phyloP scores from a whole-genome alignment of 2,888 invertebrate genomes.

The Phortica okadai region DNA sequence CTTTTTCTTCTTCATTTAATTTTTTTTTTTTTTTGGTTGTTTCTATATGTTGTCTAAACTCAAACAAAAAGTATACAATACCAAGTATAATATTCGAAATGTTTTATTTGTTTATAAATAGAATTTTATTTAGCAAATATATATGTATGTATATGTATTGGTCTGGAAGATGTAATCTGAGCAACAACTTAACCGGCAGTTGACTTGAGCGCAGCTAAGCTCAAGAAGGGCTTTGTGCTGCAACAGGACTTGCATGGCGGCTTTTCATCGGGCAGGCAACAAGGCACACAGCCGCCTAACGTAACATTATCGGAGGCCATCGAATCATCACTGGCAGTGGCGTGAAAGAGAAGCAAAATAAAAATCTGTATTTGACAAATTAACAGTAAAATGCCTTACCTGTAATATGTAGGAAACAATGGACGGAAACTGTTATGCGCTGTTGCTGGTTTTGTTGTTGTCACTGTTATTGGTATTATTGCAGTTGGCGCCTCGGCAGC shows the following conservation, averaged over 20 bases:
- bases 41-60: background rate
- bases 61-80: background rate
- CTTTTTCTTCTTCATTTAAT: constrained; percentile 41
- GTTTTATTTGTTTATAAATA: background rate
- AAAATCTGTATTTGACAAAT: background rate
- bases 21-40: background rate
- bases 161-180: background rate
- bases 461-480: constrained; percentile 33
- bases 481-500: background rate
- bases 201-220: constrained; percentile 53
- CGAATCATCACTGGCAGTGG: too few relatives aligned
- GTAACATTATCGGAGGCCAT: constrained; percentile 14
- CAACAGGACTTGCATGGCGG: constrained; percentile 48
- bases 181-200: constrained; percentile 55
- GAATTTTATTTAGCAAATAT: too few relatives aligned
- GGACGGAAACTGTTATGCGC: constrained; percentile 39
- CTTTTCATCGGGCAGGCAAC: constrained; percentile 47
- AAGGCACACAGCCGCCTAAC: constrained; percentile 48
- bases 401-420: constrained; percentile 21
- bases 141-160: too few relatives aligned
- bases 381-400: constrained; percentile 51
- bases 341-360: background rate
- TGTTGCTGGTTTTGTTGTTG: constrained; percentile 37
- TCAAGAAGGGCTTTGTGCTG: constrained; percentile 54
- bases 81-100: background rate